Percentiles rank a stretch among this genome's conserved stretches.
Evolutionary conservation across 2,113 vertebrate genomes (phyloP).

Genomic region (Mormoops blainvillei): DNA sequence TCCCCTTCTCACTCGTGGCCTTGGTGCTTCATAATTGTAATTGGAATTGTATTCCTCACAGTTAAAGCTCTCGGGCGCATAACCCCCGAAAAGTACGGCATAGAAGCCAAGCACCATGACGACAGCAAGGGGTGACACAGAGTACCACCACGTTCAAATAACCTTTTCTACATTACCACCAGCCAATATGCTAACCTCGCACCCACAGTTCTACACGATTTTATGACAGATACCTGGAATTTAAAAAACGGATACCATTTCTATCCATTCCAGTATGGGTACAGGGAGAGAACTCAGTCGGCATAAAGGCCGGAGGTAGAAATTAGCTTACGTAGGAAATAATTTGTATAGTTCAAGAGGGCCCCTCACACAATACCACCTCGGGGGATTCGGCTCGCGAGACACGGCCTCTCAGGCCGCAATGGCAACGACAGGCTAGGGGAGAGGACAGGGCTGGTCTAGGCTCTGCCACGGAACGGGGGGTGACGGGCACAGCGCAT

Average conservation of each 20-base stretch:
- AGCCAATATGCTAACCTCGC: background rate
- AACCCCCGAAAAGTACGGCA: background rate
- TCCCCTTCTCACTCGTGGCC: background rate
- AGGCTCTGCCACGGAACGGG: constrained; percentile 72
- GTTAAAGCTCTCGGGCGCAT: background rate
- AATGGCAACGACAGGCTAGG: constrained; percentile 67
- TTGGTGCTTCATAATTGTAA: background rate
- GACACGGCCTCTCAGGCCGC: constrained; percentile 65
- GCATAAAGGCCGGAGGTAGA: background rate
- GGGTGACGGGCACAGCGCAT: constrained; percentile 77
- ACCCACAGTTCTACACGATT: constrained; percentile 10
- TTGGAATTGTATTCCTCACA: background rate
- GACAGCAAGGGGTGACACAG: background rate
- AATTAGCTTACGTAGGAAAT: background rate
- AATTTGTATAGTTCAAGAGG: background rate
- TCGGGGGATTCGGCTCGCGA: constrained; percentile 54
- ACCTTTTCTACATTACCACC: background rate
- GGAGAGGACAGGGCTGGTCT: constrained; percentile 62
- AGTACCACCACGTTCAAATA: background rate
- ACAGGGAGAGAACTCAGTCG: background rate
- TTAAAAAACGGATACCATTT: background rate
- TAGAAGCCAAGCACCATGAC: background rate
- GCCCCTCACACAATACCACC: constrained; percentile 43
- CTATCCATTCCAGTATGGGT: background rate
- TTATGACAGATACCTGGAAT: background rate